Percentiles rank a stretch among this genome's conserved stretches.
Conservation (phyloP, 2,797 vertebrate genomes). For the Taenioides sp. region DNA sequence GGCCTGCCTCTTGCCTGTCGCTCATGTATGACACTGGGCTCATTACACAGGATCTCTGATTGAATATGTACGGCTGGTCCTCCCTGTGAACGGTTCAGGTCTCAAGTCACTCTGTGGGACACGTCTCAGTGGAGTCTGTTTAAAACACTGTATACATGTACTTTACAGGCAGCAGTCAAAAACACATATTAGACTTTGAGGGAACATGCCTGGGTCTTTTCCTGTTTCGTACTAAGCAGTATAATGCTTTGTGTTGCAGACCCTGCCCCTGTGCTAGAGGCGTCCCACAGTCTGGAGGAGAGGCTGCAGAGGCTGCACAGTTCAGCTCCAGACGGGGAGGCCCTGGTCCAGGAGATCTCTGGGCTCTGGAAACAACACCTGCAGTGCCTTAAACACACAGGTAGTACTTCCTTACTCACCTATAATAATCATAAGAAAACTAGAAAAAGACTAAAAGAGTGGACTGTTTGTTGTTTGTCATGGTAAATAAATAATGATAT, state of each 20-base stretch:
- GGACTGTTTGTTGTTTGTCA: not conserved
- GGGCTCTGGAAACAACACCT: slow-evolving; percentile 84
- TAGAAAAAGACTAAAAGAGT: not conserved
- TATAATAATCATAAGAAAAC: not conserved
- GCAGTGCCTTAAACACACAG: slow-evolving; percentile 83
- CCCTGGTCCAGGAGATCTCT: slow-evolving; percentile 80
- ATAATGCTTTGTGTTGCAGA: slow-evolving; percentile 73
- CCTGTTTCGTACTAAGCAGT: slow-evolving; percentile 11
- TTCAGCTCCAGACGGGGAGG: slow-evolving; percentile 75
- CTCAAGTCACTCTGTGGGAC: slow-evolving; percentile 68
- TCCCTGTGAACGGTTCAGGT: slow-evolving; percentile 68
- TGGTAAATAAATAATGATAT: not conserved
- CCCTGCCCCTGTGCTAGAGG: slow-evolving; percentile 88
- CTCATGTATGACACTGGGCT: slow-evolving; percentile 56
- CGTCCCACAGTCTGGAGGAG: slow-evolving; percentile 85
- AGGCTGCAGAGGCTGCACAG: slow-evolving; percentile 85
- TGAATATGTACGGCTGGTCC: slow-evolving; percentile 60
- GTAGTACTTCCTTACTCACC: slow-evolving; percentile 56
- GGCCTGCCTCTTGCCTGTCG: slow-evolving; percentile 49
- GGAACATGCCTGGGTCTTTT: slow-evolving; percentile 31
- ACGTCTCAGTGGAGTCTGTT: slow-evolving; percentile 66
- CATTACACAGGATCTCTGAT: slow-evolving; percentile 61
- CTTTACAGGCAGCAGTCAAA: slow-evolving; percentile 53
- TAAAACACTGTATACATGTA: slow-evolving; percentile 56
- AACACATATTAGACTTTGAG: slow-evolving; percentile 59